Evolutionary conservation across 2,797 vertebrate species (phyloP).

Genomic region (Sus cebifrons): DNA sequence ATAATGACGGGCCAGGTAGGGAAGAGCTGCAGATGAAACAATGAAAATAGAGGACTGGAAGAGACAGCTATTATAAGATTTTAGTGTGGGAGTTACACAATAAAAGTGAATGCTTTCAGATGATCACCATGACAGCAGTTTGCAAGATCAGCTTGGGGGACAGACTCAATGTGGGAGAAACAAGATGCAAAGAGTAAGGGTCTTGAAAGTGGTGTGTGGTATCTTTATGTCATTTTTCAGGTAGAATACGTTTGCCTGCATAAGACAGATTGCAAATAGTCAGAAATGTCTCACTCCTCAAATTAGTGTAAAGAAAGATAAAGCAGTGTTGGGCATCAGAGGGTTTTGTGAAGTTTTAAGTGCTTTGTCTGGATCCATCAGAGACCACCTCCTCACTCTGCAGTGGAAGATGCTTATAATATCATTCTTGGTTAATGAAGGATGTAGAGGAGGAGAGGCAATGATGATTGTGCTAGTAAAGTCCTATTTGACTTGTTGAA

Average conservation of each 20-base stretch:
- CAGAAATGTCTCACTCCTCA: background rate
- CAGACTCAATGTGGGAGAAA: slow-evolving; percentile 8
- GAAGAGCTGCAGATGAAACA: slow-evolving; percentile 15
- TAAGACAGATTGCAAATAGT: background rate
- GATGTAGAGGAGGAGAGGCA: background rate
- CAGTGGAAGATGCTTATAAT: background rate
- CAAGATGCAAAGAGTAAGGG: background rate
- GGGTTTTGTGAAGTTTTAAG: slow-evolving; percentile 3
- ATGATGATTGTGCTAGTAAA: background rate
- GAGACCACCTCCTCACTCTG: background rate
- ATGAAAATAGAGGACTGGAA: background rate
- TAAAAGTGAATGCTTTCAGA: slow-evolving; percentile 52
- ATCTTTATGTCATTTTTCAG: background rate
- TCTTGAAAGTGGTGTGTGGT: background rate
- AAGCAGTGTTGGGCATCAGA: background rate
- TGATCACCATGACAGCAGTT: slow-evolving; percentile 58
- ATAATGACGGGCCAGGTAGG: background rate
- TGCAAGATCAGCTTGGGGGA: background rate
- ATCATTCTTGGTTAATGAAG: background rate
- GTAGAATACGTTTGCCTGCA: background rate
- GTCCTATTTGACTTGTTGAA: background rate
- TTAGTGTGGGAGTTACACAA: slow-evolving; percentile 34
- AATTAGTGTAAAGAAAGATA: slow-evolving; percentile 2
- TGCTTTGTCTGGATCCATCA: background rate
- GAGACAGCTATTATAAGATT: slow-evolving; percentile 51